These are phyloP conservation scores for Stegophylla sp. DNA, from an alignment of 2,888 invertebrate species.

Conservation along the genomic window DNA sequence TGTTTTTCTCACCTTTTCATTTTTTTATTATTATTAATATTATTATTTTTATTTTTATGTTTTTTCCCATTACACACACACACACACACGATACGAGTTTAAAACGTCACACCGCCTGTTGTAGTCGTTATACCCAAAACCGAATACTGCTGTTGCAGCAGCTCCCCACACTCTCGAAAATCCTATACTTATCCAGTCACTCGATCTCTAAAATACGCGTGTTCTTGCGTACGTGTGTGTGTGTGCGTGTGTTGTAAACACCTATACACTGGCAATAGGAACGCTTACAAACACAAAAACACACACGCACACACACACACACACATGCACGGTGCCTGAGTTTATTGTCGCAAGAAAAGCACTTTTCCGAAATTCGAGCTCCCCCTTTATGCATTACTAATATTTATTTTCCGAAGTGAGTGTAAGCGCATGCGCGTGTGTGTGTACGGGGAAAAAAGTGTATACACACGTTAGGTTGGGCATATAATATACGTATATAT, in stretches of 20 bases:
- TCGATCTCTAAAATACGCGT: background rate
- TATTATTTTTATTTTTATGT: conserved; percentile 1
- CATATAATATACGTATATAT: background rate
- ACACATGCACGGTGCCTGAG: background rate
- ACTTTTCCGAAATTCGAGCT: conserved; percentile 31
- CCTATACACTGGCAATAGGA: too few species aligned
- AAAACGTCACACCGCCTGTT: background rate
- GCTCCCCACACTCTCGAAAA: too few species aligned
- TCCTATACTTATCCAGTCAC: background rate
- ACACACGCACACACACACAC: background rate
- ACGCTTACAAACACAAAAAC: background rate
- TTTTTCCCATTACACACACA: too few species aligned
- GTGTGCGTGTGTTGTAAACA: background rate
- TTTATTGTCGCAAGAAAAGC: conserved; percentile 30
- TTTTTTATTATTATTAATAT: conserved; percentile 7
- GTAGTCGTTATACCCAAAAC: too few species aligned
- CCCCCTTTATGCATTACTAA: background rate
- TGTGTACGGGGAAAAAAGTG: too few species aligned
- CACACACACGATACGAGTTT: background rate
- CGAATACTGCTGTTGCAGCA: too few species aligned
- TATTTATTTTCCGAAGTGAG: conserved; percentile 16
- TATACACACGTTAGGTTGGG: too few species aligned
- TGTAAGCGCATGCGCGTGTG: background rate
- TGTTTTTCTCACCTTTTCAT: conserved; percentile 2
- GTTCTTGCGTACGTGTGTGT: background rate